Base-by-base conservation (phyloP, 2,113 vertebrate genomes). In the Seriola dumerili region DNA sequence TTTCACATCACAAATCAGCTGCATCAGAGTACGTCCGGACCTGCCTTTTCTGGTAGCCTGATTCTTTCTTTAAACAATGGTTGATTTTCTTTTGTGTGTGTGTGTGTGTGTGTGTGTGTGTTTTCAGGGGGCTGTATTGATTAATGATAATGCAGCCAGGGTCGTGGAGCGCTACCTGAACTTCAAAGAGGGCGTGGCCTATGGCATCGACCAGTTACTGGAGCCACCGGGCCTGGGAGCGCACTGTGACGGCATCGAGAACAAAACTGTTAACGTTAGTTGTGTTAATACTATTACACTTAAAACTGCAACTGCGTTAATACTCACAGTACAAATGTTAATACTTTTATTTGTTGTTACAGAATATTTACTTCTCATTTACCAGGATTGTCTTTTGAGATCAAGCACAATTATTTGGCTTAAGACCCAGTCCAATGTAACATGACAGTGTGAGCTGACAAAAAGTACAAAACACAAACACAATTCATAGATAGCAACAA, bases 151-250 rank as follows among this genome's bases (percentile, higher is more conserved):
- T 0, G 95, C 92, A 0, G 96, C 96, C 67, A 95, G 11, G 72
- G 85, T 99, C 3, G 92, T 96, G 81, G 95, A 97, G 66, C 94
- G 97, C 40, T 89, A 95, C 91, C 85, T 99, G 92, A 70, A 78
- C 61, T 99, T 99, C 88, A 72, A 83, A 6, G 96, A 94, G 11
- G 98, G 98, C 42, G 21, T 98, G 57, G 98, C 97, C 16, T 93
- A 96, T 9, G 98, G 98, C 79, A 98, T 98, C 0, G 92, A 99
- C 50, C 96, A 96, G 44, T 86, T 99, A 17, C 70, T 99, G 91
- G 98, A 99, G 88, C 98, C 98, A 0, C 96, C 96, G 0, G 96
- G 96, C 42, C 93, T 99, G 64, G 98, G 98, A 38, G 96, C 97
- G 6, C 95, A 96, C 63, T 99, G 98, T 74, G 97, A 99, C 70